Conservation (phyloP, 2,888 invertebrate species). For the Crematogaster levior region DNA sequence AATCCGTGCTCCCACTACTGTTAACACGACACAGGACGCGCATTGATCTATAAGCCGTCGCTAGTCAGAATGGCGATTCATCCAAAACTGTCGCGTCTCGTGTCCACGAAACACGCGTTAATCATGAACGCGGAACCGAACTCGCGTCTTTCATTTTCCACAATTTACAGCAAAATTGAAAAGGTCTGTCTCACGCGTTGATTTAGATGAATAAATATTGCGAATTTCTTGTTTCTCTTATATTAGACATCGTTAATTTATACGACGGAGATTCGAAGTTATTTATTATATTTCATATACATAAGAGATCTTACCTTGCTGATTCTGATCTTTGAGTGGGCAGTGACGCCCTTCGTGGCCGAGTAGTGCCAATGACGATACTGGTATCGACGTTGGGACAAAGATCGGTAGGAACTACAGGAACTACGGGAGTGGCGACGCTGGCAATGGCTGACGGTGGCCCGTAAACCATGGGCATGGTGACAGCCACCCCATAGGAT, state of each 20-base stretch:
- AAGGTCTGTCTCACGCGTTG: not conserved
- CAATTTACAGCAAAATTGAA: not conserved
- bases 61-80: not conserved
- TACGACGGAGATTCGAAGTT: not conserved
- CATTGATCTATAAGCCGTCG: slow-evolving; percentile 33
- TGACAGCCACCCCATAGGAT: slow-evolving; percentile 72
- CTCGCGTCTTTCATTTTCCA: not conserved
- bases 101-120: not conserved
- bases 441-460: slow-evolving; percentile 77
- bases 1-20: slow-evolving; percentile 88
- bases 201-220: not conserved
- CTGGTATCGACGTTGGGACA: slow-evolving; percentile 86
- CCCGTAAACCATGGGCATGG: slow-evolving; percentile 81
- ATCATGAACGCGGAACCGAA: not conserved
- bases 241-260: not conserved
- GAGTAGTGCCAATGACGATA: slow-evolving; percentile 87
- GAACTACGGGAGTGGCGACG: slow-evolving; percentile 85
- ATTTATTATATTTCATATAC: not conserved
- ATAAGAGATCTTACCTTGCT: slow-evolving; percentile 86
- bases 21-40: slow-evolving; percentile 44
- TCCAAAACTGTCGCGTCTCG: slow-evolving; percentile 12
- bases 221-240: not conserved
- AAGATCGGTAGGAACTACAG: slow-evolving; percentile 89
- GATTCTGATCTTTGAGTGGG: slow-evolving; percentile 94
- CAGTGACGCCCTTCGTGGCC: slow-evolving; percentile 91